These are phyloP conservation scores for Coleophora deauratella DNA, from an alignment of 2,888 invertebrate species.

Conservation along the genomic window DNA sequence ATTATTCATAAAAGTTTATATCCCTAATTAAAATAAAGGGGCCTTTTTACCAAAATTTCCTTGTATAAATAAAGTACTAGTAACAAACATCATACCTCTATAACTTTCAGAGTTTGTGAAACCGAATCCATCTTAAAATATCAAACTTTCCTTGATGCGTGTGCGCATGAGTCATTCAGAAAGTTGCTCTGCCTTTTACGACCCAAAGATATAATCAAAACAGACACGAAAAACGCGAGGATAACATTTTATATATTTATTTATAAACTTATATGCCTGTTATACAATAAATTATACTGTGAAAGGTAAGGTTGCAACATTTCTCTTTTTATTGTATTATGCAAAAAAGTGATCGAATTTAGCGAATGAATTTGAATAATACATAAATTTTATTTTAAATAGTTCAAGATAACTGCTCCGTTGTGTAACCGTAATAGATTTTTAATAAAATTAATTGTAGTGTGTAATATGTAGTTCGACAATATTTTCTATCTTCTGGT, in stretches of 20 bases:
- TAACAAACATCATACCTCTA: no score
- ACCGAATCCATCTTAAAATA: not conserved
- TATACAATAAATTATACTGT: conserved; percentile 1
- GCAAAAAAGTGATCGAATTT: not conserved
- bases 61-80: no score
- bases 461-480: no score
- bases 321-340: not conserved
- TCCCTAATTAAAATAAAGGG: no score
- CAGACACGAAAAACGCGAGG: not conserved
- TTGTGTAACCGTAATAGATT: not conserved
- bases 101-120: no score
- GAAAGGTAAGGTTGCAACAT: not conserved
- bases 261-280: not conserved
- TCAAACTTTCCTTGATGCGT: not conserved
- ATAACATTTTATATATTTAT: not conserved
- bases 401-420: not conserved
- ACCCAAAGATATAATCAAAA: not conserved
- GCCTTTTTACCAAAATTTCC: no score
- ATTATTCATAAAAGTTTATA: no score
- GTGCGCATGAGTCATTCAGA: conserved; percentile 1
- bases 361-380: not conserved
- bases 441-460: no score
- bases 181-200: conserved; percentile 3
- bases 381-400: not conserved
- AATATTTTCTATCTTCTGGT: no score